Base-by-base conservation (phyloP, 2,797 vertebrate genomes). In the Leuciscus waleckii region DNA sequence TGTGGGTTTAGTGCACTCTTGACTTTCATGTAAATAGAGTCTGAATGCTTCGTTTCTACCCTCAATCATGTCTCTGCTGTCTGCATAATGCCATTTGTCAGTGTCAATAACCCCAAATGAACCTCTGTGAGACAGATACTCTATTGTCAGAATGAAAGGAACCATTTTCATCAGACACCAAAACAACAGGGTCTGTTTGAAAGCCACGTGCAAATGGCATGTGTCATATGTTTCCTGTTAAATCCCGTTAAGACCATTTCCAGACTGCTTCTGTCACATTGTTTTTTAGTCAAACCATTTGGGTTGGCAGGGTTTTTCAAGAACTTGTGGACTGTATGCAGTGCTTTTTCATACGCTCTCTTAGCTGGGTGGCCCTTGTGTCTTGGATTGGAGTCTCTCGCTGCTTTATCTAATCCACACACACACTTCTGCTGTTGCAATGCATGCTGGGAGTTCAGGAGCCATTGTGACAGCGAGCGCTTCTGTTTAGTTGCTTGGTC, bases 401-500 rank as follows among this genome's bases (percentile, higher is more conserved):
- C 37, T 16, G 73, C 73, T 79, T 88, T 87, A 86, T 88, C 87
- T 87, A 51, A 85, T 79, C 65, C 23, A 21, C 61, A 43, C 87
- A 86, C 84, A 61, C 68, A 35, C 73, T 67, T 88, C 74, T 26
- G 51, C 32, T 56, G 76, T 49, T 69, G 80, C 76, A 65, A 1
- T 78, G 85, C 83, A 82, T 49, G 37, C 77, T 84, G 84, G 75
- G 87, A 84, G 54, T 73, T 32, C 63, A 35, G 68, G 23, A 83
- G 54, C 35, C 58, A 49, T 77, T 92, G 91, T 63, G 76, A 91
- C 90, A 65, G 86, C 85, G 90, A 94, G 92, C 93, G 91, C 92
- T 89, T 92, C 90, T 89, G 86, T 89, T 89, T 90, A 94, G 90
- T 85, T 85, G 7, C 26, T 74, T 79, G 87, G 81, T 75, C 71